Evolutionary conservation across 2,888 invertebrate genomes (phyloP).

Genomic region (Uropetala carovei): DNA sequence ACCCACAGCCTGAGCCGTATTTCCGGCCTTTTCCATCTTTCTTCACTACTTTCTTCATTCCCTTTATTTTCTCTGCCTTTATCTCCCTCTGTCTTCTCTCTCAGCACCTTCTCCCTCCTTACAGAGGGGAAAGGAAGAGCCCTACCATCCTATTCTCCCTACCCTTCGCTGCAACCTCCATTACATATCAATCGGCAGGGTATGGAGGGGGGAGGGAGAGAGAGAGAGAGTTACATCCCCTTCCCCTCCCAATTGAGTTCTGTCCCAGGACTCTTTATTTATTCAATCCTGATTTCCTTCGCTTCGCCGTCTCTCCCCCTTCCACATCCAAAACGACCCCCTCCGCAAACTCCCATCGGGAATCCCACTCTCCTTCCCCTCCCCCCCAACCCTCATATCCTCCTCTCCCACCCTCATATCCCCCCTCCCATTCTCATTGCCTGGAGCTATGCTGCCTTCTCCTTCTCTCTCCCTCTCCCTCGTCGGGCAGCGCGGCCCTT

Average conservation of each 20-base stretch:
- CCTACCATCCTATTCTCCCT: neutral
- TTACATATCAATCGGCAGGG: slow-evolving; percentile 56
- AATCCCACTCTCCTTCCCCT: neutral
- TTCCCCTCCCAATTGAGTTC: slow-evolving; percentile 35
- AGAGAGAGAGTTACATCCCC: no score
- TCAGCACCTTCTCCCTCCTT: neutral
- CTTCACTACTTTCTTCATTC: neutral
- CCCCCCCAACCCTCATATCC: neutral
- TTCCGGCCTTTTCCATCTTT: no score
- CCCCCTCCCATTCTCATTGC: neutral
- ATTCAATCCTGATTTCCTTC: slow-evolving; percentile 57
- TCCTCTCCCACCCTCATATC: neutral
- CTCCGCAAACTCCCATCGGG: neutral
- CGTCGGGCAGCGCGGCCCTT: neutral
- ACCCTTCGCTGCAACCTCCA: neutral
- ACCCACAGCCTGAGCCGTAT: no score
- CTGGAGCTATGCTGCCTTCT: neutral
- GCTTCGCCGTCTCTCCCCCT: neutral
- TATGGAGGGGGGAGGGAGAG: no score
- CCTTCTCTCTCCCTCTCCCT: neutral
- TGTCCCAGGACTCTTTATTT: slow-evolving; percentile 55
- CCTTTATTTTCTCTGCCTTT: neutral
- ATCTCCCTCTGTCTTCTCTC: neutral
- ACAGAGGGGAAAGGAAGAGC: neutral
- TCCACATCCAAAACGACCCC: neutral